Conservation (phyloP, 2,113 vertebrate genomes). For the Barnardius zonarius region DNA sequence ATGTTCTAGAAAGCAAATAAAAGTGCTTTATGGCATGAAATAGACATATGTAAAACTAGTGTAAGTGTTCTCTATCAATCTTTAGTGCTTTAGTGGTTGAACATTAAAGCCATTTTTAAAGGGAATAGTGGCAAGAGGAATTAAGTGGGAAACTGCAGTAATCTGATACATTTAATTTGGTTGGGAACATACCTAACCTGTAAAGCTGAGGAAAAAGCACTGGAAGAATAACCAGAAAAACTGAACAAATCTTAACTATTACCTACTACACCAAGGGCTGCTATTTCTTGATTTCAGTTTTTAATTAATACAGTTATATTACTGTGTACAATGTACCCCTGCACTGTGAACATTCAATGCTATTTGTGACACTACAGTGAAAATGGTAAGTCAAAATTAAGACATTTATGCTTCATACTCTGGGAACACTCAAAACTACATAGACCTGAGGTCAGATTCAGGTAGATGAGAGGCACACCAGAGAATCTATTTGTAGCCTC, state of each 20-base stretch:
- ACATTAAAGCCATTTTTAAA: not conserved
- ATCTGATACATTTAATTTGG: not conserved
- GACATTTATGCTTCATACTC: not conserved
- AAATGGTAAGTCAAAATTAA: not conserved
- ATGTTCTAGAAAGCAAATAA: not conserved
- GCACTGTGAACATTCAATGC: not conserved
- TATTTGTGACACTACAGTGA: not conserved
- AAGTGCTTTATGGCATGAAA: not conserved
- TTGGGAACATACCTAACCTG: not conserved
- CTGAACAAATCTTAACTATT: not conserved
- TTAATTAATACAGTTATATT: not conserved
- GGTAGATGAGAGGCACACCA: not conserved
- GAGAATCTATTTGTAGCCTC: fast-evolving
- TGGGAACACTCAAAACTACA: not conserved
- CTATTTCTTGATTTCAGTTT: not conserved
- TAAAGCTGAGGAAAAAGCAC: not conserved
- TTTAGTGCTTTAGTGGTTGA: not conserved
- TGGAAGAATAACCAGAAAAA: not conserved
- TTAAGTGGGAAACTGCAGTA: not conserved
- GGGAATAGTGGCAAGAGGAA: not conserved
- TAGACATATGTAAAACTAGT: not conserved
- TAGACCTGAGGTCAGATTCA: not conserved
- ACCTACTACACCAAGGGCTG: not conserved
- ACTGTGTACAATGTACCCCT: not conserved
- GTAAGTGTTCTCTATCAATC: not conserved